A percentile compares a stretch with the other conserved stretches of the same genome.
Evolutionary conservation across 2,888 invertebrate species (phyloP).

Genomic region (Clunio marinus): DNA sequence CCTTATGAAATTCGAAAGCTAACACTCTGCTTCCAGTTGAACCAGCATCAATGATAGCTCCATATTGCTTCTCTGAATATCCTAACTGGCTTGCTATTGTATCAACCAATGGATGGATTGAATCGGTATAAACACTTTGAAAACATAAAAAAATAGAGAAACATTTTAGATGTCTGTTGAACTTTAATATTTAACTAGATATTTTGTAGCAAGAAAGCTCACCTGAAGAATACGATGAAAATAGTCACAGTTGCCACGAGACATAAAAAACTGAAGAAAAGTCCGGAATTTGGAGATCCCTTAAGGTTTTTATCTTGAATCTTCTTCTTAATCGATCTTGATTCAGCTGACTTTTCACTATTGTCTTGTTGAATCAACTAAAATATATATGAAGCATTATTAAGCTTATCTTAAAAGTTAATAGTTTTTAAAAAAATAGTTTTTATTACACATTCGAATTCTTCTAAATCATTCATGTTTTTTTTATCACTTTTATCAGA

Average conservation of each 20-base stretch:
- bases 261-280: constrained; percentile 50
- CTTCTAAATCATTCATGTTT: background rate
- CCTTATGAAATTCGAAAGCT: constrained; percentile 77
- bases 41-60: constrained; percentile 89
- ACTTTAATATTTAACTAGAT: background rate
- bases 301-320: constrained; percentile 40
- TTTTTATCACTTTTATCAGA: background rate
- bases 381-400: background rate
- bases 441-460: constrained; percentile 15
- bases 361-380: constrained; percentile 30
- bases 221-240: constrained; percentile 48
- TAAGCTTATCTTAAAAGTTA: background rate
- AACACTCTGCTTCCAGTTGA: constrained; percentile 85
- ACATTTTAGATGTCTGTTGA: background rate
- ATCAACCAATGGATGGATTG: constrained; percentile 57
- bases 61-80: constrained; percentile 67
- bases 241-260: constrained; percentile 47
- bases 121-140: constrained; percentile 49
- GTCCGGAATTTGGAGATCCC: constrained; percentile 45
- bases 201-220: background rate
- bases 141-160: background rate
- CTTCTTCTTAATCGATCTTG: background rate
- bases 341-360: constrained; percentile 7
- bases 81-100: constrained; percentile 69
- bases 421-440: background rate